Conservation (phyloP, 2,888 invertebrate species). For the Dolomedes plantarius region DNA sequence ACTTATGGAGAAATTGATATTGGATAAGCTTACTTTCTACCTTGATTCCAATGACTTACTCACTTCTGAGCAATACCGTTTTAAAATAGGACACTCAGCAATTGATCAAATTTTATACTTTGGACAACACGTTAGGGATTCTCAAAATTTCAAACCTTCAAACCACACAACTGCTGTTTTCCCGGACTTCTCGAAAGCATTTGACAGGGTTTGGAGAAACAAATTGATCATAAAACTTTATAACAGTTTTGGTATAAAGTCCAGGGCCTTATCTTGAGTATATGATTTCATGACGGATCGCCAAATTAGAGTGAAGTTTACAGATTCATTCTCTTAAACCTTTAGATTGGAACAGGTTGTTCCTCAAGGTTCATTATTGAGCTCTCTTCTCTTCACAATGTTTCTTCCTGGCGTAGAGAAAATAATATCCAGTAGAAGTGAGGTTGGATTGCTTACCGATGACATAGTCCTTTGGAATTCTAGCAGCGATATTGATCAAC, state of each 20-base stretch:
- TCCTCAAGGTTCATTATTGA: background rate
- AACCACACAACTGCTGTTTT: background rate
- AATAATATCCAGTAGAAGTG: no score
- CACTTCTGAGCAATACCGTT: no score
- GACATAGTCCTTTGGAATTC: no score
- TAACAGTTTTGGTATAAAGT: background rate
- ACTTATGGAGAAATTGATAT: no score
- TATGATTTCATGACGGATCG: background rate
- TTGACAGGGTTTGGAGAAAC: conserved; percentile 11
- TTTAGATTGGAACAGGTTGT: background rate
- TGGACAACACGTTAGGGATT: background rate
- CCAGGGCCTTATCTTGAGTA: background rate
- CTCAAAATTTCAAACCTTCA: background rate
- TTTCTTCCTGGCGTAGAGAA: no score
- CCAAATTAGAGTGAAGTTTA: background rate
- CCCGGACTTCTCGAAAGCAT: conserved; percentile 7
- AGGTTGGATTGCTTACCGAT: no score
- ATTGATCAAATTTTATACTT: no score
- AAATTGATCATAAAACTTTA: background rate
- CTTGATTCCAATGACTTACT: no score
- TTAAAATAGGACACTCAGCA: no score
- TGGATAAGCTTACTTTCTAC: no score
- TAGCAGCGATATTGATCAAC: no score
- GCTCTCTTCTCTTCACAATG: conserved; percentile 5
- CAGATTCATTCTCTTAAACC: background rate